Evolutionary conservation across 2,888 invertebrate species (phyloP).

Genomic region (Drosophila picticornis): DNA sequence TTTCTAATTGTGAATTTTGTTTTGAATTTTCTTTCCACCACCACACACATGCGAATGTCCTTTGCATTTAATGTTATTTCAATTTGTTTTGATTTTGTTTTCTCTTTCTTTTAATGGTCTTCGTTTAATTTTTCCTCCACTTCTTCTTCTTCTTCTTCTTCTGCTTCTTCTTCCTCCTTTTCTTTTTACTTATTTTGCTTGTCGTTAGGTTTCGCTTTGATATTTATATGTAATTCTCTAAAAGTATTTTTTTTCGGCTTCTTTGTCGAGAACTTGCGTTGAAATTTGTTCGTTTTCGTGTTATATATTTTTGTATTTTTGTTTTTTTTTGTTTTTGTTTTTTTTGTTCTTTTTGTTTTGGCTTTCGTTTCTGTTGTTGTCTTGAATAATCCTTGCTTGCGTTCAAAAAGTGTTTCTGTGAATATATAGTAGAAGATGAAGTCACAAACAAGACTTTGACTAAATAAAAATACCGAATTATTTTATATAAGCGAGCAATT

Average conservation of each 20-base stretch:
- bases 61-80: constrained; percentile 84
- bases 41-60: constrained; percentile 85
- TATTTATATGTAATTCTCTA: constrained; percentile 62
- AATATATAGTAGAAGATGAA: constrained; percentile 60
- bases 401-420: constrained; percentile 84
- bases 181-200: constrained; percentile 37
- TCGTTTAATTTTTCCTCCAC: constrained; percentile 35
- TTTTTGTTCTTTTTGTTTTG: constrained; percentile 34
- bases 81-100: constrained; percentile 59
- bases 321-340: constrained; percentile 32
- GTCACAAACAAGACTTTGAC: constrained; percentile 46
- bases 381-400: constrained; percentile 82
- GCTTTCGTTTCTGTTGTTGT: constrained; percentile 52
- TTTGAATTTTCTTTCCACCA: constrained; percentile 84
- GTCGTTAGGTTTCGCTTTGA: constrained; percentile 45
- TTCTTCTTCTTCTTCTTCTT: constrained; percentile 2
- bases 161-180: constrained; percentile 21
- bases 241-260: constrained; percentile 59
- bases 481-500: constrained; percentile 36
- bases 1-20: constrained; percentile 85
- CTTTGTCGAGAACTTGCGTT: constrained; percentile 57
- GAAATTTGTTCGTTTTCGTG: constrained; percentile 52
- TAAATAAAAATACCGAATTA: constrained; percentile 32
- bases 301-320: constrained; percentile 37
- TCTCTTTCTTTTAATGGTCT: constrained; percentile 37